These are phyloP conservation scores for Psittacus erithacus DNA, from an alignment of 2,113 vertebrate species.

Conservation along the genomic window DNA sequence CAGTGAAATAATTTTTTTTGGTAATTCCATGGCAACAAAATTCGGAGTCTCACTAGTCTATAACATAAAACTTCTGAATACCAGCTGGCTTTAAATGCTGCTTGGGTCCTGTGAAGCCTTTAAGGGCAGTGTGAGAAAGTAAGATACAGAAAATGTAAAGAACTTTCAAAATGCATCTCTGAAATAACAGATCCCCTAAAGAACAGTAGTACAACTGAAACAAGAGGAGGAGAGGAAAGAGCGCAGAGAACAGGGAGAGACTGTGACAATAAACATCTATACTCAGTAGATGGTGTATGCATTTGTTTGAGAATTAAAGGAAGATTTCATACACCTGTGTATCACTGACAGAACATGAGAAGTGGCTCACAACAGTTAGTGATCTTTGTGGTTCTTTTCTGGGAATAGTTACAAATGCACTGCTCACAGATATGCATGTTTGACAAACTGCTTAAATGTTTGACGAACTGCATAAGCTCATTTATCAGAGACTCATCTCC, in stretches of 20 bases:
- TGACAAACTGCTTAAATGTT: slow-evolving; percentile 1
- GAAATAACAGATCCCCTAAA: neutral
- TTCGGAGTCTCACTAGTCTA: neutral
- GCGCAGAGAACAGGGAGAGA: neutral
- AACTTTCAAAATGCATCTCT: neutral
- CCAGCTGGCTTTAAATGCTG: neutral
- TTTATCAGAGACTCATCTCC: slow-evolving; percentile 2
- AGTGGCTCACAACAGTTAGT: neutral
- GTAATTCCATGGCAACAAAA: neutral
- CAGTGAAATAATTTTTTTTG: neutral
- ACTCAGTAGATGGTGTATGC: neutral
- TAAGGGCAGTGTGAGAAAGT: neutral
- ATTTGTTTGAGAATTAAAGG: neutral
- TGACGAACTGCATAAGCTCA: neutral
- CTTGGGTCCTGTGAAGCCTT: neutral
- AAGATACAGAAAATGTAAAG: neutral
- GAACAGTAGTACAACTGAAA: neutral
- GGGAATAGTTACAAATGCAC: neutral
- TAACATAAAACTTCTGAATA: neutral
- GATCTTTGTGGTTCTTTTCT: neutral
- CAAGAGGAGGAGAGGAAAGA: neutral
- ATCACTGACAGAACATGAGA: neutral
- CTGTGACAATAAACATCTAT: neutral
- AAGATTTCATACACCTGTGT: neutral
- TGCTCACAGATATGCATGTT: neutral